Evolutionary conservation across 2,888 invertebrate genomes (phyloP), one percentile per base, ranked within the genome.

Genomic region (Lasioglossum malachurum): DNA sequence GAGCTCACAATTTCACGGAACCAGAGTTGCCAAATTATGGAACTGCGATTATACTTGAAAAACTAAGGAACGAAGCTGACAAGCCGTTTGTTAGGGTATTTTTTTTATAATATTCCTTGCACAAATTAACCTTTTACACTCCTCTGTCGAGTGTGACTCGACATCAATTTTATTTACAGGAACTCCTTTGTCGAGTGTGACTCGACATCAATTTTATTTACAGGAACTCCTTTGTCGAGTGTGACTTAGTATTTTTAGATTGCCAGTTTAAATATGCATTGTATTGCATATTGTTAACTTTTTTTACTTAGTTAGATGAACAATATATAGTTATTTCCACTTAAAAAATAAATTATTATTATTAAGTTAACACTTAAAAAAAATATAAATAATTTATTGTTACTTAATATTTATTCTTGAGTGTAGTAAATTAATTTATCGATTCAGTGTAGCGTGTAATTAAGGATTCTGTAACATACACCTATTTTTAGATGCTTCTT

Each of bases 41-140:
- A 10, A 87, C 82, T 12, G 90, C 91, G 4, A 76, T 93, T 23
- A 83, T 93, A 53, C 1, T 93, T 7, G 93, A 93, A 77, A 93
- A 91, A 78, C 85, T 91, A 7, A 76, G 80, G 0, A 71, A 92
- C 57, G 7, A 69, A 2, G 7, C 46, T 8, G 86, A 84, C 31
- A 67, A 87, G 8, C 0, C 79, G 1, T 92, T 84, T 16, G 75
- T 93, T 19, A 88, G 84, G 87, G 93, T 93, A 91, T 86, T 75
- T 79, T 46, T 27, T 14, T 12, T 46, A 31, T 44, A 44, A 44
- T 31, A 57, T 57, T 23, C 19, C 49, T 19, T 19, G 19, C 49
- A 49, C 19, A 19, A 49, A 49, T 49, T 49, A 49, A 49, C 49
- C 19, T 19, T 49, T 49, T 49, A 49, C 5, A 53, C 2, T 53